Evolutionary conservation across 2,888 invertebrate species (phyloP), one percentile per base, ranked within the genome.

Genomic region (Sinohyriopsis cumingii): DNA sequence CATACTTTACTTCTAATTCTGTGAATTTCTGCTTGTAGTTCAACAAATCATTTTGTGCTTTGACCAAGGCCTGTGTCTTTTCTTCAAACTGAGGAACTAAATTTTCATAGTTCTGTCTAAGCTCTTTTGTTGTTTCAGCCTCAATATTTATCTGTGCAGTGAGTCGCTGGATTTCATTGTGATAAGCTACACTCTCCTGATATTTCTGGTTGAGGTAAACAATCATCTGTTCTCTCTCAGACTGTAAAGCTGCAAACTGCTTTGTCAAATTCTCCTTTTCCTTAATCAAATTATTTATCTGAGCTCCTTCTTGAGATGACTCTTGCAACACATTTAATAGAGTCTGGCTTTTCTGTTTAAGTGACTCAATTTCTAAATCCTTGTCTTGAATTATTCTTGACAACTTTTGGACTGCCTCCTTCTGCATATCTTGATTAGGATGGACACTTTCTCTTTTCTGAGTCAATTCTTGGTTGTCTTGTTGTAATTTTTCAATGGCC

Each of bases 121-220:
- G 73, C 53, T 79, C 74, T 63, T 88, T 85, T 68, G 79, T 78
- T 67, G 84, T 84, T 59, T 85, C 83, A 12, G 72, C 79, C 65
- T 87, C 82, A 20, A 77, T 67, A 20, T 72, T 73, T 15, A 89
- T 70, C 19, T 83, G 73, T 5, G 77, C 82, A 20, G 83, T 82
- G 60, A 97, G 89, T 53, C 95, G 92, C 87, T 96, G 95, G 71
- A 96, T 94, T 91, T 97, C 97, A 54, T 91, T 92, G 84, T 97
- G 95, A 88, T 96, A 97, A 75, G 94, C 93, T 53, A 95, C 90
- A 86, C 94, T 95, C 91, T 97, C 96, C 72, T 94, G 93, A 84
- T 97, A 96, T 90, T 97, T 97, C 69, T 93, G 91, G 83, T 94
- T 95, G 0, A 96, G 83, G 25, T 88, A 87, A 5, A 80, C 76